Evolutionary conservation across 1,140 invertebrate genomes (phyloP), one percentile per base, ranked within the genome.

Genomic region (Drosophila watanabei): DNA sequence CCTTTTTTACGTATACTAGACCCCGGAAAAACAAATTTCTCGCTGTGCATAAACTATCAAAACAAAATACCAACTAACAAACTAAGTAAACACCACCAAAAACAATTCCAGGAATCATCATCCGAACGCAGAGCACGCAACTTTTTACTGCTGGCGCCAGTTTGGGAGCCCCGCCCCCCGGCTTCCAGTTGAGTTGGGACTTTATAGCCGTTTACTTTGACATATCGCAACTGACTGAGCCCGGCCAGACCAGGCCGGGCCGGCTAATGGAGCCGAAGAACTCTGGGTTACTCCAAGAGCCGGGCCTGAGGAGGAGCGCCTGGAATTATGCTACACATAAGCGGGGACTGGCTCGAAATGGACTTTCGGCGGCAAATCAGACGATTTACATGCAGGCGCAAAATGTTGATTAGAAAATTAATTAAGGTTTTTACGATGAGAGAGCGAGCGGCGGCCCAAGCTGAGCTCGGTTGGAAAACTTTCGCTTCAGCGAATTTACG

Each of bases 361-460:
- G 28, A 79, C 75, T 73, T 70, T 73, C 78, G 57, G 61, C 41
- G 61, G 76, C 46, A 84, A 90, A 90, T 80, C 82, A 90, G 86
- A 64, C 85, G 86, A 90, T 90, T 90, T 90, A 90, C 86, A 90
- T 90, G 86, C 86, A 86, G 86, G 75, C 80, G 75, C 78, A 90
- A 90, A 90, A 90, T 90, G 86, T 90, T 90, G 86, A 90, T 90
- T 90, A 90, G 86, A 90, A 90, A 90, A 90, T 90, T 90, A 90
- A 90, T 90, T 90, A 90, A 90, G 86, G 86, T 85, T 90, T 90
- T 90, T 90, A 90, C 87, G 85, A 86, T 86, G 46, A 20, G n/a
- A 46, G 57, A 49, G 57, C 57, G 11, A 32, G 30, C n/a, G n/a
- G n/a, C n/a, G 14, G 46, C 56, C 13, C 45, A 48, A 46, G 52